These are phyloP conservation scores for Zapornia atra DNA, from an alignment of 2,113 vertebrate genomes.

Conservation along the genomic window DNA sequence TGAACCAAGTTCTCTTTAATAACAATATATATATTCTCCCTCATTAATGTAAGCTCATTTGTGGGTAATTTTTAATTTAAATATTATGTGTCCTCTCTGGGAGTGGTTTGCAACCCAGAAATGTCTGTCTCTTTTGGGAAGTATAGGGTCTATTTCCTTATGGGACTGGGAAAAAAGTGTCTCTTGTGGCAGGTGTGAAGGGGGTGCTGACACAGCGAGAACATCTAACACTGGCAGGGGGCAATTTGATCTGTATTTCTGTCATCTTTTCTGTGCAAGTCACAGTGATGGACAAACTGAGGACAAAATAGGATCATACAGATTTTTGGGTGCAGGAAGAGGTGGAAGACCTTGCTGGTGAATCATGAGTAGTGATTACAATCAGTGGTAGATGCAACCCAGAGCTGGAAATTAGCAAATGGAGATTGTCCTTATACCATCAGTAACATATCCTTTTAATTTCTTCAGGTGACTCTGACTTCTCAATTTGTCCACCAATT, in stretches of 20 bases:
- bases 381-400: background rate
- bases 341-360: background rate
- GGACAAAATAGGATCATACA: background rate
- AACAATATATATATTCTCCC: background rate
- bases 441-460: background rate
- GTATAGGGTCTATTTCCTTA: background rate
- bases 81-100: background rate
- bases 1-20: background rate
- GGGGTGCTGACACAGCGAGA: background rate
- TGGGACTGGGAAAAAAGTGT: background rate
- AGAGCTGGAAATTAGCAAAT: background rate
- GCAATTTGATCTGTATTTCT: background rate
- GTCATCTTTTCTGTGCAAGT: background rate
- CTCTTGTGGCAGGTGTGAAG: background rate
- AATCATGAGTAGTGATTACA: background rate
- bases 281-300: background rate
- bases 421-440: background rate
- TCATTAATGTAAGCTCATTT: background rate
- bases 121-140: background rate
- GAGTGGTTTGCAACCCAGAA: background rate
- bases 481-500: background rate
- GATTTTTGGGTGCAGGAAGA: background rate
- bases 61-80: fast-evolving
- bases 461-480: background rate
- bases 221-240: background rate